Evolutionary conservation across 2,113 vertebrate genomes (phyloP).

Genomic region (Raphicerus campestris): DNA sequence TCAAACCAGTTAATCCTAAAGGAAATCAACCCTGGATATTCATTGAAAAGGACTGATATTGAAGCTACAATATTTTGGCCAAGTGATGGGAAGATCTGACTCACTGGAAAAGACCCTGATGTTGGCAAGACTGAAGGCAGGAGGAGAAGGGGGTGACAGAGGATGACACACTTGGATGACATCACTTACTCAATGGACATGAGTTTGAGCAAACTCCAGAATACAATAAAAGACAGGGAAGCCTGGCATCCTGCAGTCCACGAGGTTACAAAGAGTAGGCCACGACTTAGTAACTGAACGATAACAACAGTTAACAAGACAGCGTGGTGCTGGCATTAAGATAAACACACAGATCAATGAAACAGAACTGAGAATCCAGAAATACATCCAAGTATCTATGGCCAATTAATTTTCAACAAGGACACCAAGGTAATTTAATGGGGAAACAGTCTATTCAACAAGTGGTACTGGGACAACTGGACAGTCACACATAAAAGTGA

Average conservation of each 20-base stretch:
- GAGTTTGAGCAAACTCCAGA: neutral
- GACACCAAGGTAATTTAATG: neutral
- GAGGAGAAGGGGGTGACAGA: neutral
- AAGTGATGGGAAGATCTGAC: neutral
- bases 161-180: neutral
- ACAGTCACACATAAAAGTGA: neutral
- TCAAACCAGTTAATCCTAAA: neutral
- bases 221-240: neutral
- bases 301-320: neutral
- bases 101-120: neutral
- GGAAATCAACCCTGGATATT: neutral
- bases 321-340: too few relatives aligned
- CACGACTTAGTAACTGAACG: neutral
- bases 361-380: neutral
- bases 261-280: rapidly evolving
- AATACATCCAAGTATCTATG: neutral
- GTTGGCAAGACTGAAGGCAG: neutral
- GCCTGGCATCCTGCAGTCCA: neutral
- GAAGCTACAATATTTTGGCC: neutral
- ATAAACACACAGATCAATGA: neutral
- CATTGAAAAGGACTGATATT: neutral
- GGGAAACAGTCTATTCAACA: neutral
- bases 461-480: neutral
- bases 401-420: neutral
- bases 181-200: neutral